Percentiles rank a stretch among this genome's conserved stretches.
These are phyloP conservation scores for Falcaria lacertinaria DNA, from an alignment of 2,888 invertebrate genomes.

Conservation along the genomic window DNA sequence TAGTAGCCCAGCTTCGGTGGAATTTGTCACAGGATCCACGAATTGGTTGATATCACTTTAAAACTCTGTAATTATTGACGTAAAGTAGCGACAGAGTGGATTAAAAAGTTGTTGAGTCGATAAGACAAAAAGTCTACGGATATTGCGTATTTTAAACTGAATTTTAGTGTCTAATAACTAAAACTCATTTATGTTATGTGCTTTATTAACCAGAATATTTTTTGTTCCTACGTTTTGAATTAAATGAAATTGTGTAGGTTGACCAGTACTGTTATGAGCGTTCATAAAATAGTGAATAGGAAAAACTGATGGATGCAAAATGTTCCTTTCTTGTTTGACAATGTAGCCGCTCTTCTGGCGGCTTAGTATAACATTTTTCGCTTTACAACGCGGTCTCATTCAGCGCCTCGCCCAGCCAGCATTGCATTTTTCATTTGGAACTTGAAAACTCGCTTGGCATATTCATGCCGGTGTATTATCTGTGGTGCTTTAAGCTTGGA, in stretches of 20 bases:
- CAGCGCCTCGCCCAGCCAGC: constrained; percentile 40
- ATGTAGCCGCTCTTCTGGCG: constrained; percentile 52
- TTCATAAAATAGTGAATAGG: constrained; percentile 12
- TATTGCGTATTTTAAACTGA: too few relatives aligned
- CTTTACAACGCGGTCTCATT: constrained; percentile 51
- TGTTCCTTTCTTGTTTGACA: constrained; percentile 50
- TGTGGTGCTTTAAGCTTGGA: not conserved
- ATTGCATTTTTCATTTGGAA: constrained; percentile 70
- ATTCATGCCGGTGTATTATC: constrained; percentile 34
- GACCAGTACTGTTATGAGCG: constrained; percentile 1
- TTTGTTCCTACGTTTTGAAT: too few relatives aligned
- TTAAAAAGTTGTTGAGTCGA: too few relatives aligned
- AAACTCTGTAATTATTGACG: constrained; percentile 4
- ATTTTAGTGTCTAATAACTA: too few relatives aligned
- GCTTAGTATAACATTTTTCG: constrained; percentile 43
- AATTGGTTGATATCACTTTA: constrained; percentile 26
- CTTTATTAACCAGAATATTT: too few relatives aligned
- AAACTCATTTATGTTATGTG: too few relatives aligned
- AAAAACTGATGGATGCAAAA: constrained; percentile 39
- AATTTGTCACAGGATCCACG: constrained; percentile 23
- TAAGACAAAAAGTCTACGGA: too few relatives aligned
- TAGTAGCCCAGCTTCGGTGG: constrained; percentile 30
- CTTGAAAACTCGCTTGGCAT: constrained; percentile 37
- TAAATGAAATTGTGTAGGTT: not conserved
- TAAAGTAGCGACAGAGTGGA: constrained; percentile 1